These are phyloP conservation scores for Drosophila elegans DNA, from an alignment of 1,140 invertebrate genomes.

Conservation along the genomic window DNA sequence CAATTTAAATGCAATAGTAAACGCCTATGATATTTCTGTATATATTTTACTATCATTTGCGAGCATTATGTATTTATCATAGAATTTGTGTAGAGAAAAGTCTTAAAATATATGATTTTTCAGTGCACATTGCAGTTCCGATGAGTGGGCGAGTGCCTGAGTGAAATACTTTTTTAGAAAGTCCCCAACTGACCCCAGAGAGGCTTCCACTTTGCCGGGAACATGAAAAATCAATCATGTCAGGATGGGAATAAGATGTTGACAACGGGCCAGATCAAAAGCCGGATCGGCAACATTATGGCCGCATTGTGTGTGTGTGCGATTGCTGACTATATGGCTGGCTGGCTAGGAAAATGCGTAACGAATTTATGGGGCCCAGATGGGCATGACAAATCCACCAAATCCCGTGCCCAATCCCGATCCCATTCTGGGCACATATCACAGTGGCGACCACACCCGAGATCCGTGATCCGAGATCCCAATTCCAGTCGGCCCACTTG, in stretches of 20 bases:
- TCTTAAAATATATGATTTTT: background rate
- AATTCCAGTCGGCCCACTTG: constrained; percentile 20
- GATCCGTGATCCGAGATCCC: background rate
- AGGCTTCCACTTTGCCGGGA: constrained; percentile 17
- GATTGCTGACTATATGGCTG: background rate
- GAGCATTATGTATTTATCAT: background rate
- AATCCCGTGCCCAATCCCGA: constrained; percentile 22
- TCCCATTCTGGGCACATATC: constrained; percentile 47
- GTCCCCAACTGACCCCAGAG: constrained; percentile 40
- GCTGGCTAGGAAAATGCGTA: constrained; percentile 57
- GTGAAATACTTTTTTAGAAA: constrained; percentile 70
- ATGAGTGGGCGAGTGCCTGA: constrained; percentile 25
- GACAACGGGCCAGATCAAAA: constrained; percentile 72
- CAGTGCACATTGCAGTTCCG: constrained; percentile 1
- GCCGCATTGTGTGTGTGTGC: constrained; percentile 59
- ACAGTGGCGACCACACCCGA: constrained; percentile 69
- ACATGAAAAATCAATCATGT: constrained; percentile 80
- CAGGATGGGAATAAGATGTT: constrained; percentile 74
- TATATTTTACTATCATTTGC: no score
- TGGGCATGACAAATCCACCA: constrained; percentile 72
- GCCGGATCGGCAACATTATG: constrained; percentile 54
- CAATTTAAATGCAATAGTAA: no score
- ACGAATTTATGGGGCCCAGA: constrained; percentile 68
- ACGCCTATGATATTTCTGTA: no score
- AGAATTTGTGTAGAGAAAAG: background rate